These are phyloP conservation scores for Leptinotarsa haldemani DNA, from an alignment of 2,888 invertebrate genomes.

Conservation along the genomic window DNA sequence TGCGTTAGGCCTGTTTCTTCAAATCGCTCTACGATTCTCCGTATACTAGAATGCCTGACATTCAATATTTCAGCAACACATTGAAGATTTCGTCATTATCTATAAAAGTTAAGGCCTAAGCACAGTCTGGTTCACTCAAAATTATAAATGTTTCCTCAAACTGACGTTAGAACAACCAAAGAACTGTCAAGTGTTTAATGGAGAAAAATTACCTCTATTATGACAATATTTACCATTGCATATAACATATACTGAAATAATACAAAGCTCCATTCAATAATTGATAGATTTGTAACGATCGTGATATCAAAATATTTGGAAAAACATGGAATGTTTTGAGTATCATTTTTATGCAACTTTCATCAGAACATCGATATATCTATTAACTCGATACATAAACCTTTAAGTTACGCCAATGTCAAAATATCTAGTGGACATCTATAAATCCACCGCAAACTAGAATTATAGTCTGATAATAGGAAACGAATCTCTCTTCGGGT, in stretches of 20 bases:
- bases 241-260: not conserved
- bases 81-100: not conserved
- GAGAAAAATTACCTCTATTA: not conserved
- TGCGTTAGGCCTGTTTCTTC: not conserved
- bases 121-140: not conserved
- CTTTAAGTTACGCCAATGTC: not conserved
- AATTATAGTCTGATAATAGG: slow-evolving; percentile 15
- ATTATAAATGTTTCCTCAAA: not conserved
- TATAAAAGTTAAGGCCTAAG: not conserved
- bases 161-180: not conserved
- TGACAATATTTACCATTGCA: not conserved
- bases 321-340: not conserved
- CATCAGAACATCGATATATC: no score
- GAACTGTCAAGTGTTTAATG: not conserved
- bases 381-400: no score
- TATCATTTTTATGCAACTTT: no score
- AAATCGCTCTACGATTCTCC: not conserved
- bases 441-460: slow-evolving; percentile 5
- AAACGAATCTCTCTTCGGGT: slow-evolving; percentile 15
- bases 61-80: not conserved
- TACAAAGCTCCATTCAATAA: not conserved
- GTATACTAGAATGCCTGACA: not conserved
- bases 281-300: not conserved
- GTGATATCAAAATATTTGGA: not conserved
- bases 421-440: not conserved